Conservation (phyloP, 2,113 vertebrate species). For the Leptobrachium leishanense region DNA sequence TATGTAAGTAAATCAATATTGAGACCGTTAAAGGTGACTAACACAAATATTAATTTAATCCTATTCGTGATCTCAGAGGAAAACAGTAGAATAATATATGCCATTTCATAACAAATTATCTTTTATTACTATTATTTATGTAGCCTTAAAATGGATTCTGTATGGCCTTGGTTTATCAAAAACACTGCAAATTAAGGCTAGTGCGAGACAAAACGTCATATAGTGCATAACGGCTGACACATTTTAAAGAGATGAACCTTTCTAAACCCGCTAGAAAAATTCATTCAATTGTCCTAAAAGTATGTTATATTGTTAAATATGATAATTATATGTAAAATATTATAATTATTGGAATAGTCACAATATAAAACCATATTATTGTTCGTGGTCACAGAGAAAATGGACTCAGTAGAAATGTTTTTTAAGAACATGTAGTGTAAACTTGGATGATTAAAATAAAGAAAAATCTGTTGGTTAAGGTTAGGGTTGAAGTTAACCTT, state of each 20-base stretch:
- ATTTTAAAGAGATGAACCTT: slow-evolving; percentile 7
- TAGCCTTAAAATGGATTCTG: slow-evolving; percentile 3
- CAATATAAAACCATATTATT: too few relatives aligned
- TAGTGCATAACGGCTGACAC: neutral
- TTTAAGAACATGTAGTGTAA: too few relatives aligned
- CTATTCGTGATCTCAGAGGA: slow-evolving; percentile 25
- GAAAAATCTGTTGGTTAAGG: too few relatives aligned
- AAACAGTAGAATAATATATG: slow-evolving; percentile 28
- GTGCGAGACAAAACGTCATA: neutral
- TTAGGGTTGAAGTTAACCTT: too few relatives aligned
- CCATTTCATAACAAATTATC: slow-evolving; percentile 6
- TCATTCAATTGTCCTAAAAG: too few relatives aligned
- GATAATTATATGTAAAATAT: too few relatives aligned
- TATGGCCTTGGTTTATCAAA: neutral
- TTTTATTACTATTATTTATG: slow-evolving; percentile 34
- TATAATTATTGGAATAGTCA: too few relatives aligned
- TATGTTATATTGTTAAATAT: too few relatives aligned
- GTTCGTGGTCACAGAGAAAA: too few relatives aligned
- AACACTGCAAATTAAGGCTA: too few relatives aligned
- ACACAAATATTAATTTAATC: slow-evolving; percentile 21
- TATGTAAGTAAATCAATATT: slow-evolving; percentile 36
- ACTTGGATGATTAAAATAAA: too few relatives aligned
- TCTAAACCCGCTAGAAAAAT: neutral
- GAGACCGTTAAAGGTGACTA: slow-evolving; percentile 33
- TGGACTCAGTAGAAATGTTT: too few relatives aligned